phyloP scores from a whole-genome alignment of 2,888 invertebrate genomes.

The Calliopum simillimum region DNA sequence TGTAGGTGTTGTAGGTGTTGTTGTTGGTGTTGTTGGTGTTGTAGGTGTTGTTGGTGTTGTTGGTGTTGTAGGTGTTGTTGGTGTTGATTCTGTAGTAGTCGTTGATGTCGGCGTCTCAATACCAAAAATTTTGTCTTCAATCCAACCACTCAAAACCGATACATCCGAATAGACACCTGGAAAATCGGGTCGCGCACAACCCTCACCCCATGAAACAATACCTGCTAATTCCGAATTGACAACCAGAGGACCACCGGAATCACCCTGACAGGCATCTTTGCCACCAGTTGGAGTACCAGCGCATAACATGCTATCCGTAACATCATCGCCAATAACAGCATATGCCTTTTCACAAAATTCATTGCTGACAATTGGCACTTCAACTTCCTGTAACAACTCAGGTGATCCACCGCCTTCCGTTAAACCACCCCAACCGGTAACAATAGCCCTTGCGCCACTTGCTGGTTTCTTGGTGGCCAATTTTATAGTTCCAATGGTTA shows the following conservation, averaged over 20 bases:
- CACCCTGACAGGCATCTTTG: conserved; percentile 60
- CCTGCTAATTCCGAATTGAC: conserved; percentile 54
- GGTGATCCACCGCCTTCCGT: conserved; percentile 48
- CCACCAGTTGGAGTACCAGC: conserved; percentile 55
- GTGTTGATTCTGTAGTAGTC: too few relatives aligned
- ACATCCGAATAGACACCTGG: conserved; percentile 59
- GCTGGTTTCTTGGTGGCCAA: conserved; percentile 45
- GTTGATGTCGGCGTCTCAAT: too few relatives aligned
- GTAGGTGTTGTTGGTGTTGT: too few relatives aligned
- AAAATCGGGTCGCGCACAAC: conserved; percentile 56
- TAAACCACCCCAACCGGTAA: conserved; percentile 59
- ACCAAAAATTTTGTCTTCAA: conserved; percentile 28
- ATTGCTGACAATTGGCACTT: conserved; percentile 54
- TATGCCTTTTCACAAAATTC: conserved; percentile 51
- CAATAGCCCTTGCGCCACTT: conserved; percentile 46
- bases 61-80: too few relatives aligned
- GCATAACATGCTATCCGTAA: conserved; percentile 59
- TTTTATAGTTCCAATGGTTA: conserved; percentile 47
- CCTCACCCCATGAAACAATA: conserved; percentile 62
- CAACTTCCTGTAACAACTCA: conserved; percentile 49
- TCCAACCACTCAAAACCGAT: conserved; percentile 48
- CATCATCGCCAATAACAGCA: conserved; percentile 8
- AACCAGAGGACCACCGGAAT: conserved; percentile 61
- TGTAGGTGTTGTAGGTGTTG: too few relatives aligned
- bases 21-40: too few relatives aligned